Base-by-base conservation (phyloP, 2,113 vertebrate genomes). In the Pangasianodon hypophthalmus region DNA sequence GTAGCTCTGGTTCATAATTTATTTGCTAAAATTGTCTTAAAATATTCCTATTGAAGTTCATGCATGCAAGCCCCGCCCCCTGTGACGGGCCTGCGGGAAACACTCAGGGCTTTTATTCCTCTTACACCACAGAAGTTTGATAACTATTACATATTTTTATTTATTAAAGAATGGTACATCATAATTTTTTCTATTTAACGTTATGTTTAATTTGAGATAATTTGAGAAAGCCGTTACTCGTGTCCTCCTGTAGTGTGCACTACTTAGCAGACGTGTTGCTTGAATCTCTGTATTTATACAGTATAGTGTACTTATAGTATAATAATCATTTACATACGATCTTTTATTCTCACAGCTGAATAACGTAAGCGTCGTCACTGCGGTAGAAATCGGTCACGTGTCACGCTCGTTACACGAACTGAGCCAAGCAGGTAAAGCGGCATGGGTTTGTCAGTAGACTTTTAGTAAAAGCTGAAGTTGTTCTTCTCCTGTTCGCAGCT, bases 401-500 rank as follows among this genome's bases (percentile, higher is more conserved):
- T 26, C 21, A 46, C 16, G 18, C 7, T 73, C 69, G n/a, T 67
- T n/a, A 29, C 26, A 69, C 69, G 6, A 7, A 67, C 29, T 4
- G 64, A n/a, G 11, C 13, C 13, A 6, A 64, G 24, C 16, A 14
- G 7, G 14, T 37, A 6, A 18, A 16, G 13, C 73, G 10, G 26
- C 41, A 4, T 77, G 71, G 16, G 6, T 16, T 32, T 9, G 16
- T 73, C 71, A 44, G 71, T 73, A 13, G 4, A 77, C 11, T 26
- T 79, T 50, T 14, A 79, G 4, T 79, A 29, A 50, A 79, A 79
- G 29, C 37, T 29, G 73, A 10, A 3, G 46, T 46, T 79, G 10
- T 50, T 16, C 16, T 6, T 29, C 4, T 79, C 14, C 75, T 93
- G 52, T 93, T 95, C 92, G 91, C 96, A 99, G 98, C 97, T 94